A percentile compares a stretch with the other conserved stretches of the same genome.
Evolutionary conservation across 2,888 invertebrate genomes (phyloP).

Genomic region (Noctua comes): DNA sequence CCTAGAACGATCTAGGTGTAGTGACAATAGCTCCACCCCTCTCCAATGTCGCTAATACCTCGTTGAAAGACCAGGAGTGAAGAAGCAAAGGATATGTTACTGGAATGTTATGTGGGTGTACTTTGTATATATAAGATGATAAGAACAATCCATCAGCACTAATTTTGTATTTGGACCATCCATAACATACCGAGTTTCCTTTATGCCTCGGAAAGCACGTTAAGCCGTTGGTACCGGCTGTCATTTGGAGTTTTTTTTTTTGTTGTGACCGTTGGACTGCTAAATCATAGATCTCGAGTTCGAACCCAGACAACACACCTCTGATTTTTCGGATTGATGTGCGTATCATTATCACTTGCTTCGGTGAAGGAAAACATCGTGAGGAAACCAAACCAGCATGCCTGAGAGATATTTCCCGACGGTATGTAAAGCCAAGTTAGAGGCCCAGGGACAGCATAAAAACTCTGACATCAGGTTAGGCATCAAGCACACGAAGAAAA

Average conservation of each 20-base stretch:
- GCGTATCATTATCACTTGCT: too few relatives aligned
- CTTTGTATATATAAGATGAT: neutral
- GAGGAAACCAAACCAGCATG: too few relatives aligned
- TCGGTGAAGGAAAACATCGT: too few relatives aligned
- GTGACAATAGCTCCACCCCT: slow-evolving; percentile 66
- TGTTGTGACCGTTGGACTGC: too few relatives aligned
- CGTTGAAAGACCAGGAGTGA: slow-evolving; percentile 70
- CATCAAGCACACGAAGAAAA: too few relatives aligned
- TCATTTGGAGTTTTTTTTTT: neutral
- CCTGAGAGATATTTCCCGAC: too few relatives aligned
- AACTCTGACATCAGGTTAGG: too few relatives aligned
- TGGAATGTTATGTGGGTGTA: neutral
- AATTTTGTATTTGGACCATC: neutral
- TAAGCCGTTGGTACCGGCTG: neutral
- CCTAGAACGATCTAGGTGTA: slow-evolving; percentile 61
- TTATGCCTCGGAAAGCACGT: neutral
- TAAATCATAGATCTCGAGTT: too few relatives aligned
- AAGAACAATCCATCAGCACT: neutral
- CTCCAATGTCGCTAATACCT: slow-evolving; percentile 75
- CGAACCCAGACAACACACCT: too few relatives aligned
- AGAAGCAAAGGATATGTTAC: slow-evolving; percentile 31
- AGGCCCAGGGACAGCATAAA: too few relatives aligned
- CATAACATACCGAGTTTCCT: neutral
- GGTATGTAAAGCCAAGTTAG: too few relatives aligned
- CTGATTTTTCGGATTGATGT: too few relatives aligned